Evolutionary conservation across 2,113 vertebrate genomes (phyloP).

Genomic region (Podiceps cristatus): DNA sequence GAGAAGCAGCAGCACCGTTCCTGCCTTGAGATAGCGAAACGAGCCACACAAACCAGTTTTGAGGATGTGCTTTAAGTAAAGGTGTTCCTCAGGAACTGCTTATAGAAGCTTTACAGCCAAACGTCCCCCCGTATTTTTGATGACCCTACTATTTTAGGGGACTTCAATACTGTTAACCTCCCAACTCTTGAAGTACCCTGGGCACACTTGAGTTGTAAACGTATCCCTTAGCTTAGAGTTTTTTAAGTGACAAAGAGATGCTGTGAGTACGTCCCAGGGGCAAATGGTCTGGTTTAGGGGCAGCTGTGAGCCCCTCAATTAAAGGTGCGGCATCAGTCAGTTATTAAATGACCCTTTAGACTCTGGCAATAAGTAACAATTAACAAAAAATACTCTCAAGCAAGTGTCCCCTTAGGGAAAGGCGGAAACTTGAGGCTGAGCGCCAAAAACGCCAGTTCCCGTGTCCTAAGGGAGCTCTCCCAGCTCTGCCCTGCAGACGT

Average conservation of each 20-base stretch:
- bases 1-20: neutral
- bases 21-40: neutral
- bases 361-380: neutral
- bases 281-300: neutral
- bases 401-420: neutral
- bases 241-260: neutral
- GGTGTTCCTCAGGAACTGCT: neutral
- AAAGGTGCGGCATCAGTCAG: neutral
- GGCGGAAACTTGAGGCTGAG: neutral
- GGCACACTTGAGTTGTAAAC: neutral
- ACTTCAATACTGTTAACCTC: neutral
- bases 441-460: neutral
- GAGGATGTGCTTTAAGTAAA: neutral
- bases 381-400: neutral
- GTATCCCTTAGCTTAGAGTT: neutral
- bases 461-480: neutral
- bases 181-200: neutral
- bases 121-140: neutral
- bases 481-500: neutral
- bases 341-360: neutral
- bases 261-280: neutral
- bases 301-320: accelerated
- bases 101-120: neutral
- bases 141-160: neutral
- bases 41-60: neutral